Percentiles rank a stretch among this genome's conserved stretches.
These are phyloP conservation scores for Nothobranchius kuhntae DNA, from an alignment of 2,113 vertebrate species.

Conservation along the genomic window DNA sequence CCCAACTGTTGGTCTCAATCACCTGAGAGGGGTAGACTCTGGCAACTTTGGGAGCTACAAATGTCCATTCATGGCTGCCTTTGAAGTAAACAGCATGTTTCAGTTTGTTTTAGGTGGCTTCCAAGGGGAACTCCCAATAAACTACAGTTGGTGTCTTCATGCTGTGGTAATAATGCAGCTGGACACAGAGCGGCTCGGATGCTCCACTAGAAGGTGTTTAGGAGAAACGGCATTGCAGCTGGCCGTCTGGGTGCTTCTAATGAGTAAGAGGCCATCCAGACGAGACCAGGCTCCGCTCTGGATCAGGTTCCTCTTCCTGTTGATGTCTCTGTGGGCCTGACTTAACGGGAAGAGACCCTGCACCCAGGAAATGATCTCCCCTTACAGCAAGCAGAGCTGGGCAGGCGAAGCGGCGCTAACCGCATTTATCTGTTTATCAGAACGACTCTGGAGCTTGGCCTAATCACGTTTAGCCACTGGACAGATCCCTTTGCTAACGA, in stretches of 20 bases:
- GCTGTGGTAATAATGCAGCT: constrained; percentile 50
- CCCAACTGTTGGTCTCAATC: constrained; percentile 90
- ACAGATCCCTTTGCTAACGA: constrained; percentile 78
- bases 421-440: constrained; percentile 85
- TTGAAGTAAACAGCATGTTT: constrained; percentile 17
- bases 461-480: constrained; percentile 80
- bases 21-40: constrained; percentile 55
- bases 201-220: constrained; percentile 58
- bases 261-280: constrained; percentile 76
- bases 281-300: constrained; percentile 71
- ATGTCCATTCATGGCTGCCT: constrained; percentile 31
- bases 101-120: constrained; percentile 10
- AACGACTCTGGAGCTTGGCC: constrained; percentile 79
- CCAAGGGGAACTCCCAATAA: constrained; percentile 1
- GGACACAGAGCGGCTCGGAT: constrained; percentile 26
- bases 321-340: constrained; percentile 77
- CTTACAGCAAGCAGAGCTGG: constrained; percentile 75
- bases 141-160: background rate
- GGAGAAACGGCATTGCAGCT: constrained; percentile 41
- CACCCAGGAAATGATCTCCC: constrained; percentile 82
- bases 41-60: constrained; percentile 53
- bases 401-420: constrained; percentile 75
- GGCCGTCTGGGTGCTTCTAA: constrained; percentile 71
- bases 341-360: constrained; percentile 82
- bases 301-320: constrained; percentile 86